These are phyloP conservation scores for Periphyllus acericola DNA, from an alignment of 2,888 invertebrate species.

Conservation along the genomic window DNA sequence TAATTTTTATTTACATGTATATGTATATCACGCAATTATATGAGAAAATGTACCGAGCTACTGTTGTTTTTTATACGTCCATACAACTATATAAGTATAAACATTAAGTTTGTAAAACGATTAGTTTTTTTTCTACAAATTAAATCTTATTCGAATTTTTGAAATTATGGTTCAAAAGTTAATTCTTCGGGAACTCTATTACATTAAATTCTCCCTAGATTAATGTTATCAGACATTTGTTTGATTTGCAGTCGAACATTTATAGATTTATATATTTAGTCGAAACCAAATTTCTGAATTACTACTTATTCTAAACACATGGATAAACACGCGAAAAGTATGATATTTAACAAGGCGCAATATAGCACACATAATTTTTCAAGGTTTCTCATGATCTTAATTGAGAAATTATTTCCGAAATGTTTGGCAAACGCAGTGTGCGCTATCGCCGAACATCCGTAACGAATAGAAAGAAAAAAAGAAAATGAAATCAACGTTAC, in stretches of 20 bases:
- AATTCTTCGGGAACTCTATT: not conserved
- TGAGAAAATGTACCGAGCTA: not conserved
- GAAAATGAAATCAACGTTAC: constrained; percentile 28
- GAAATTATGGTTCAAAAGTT: too few species aligned
- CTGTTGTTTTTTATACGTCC: too few species aligned
- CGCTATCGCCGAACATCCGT: constrained; percentile 9
- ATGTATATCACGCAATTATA: not conserved
- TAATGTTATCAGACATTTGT: not conserved
- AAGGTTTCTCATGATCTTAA: constrained; percentile 31
- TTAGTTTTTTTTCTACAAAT: too few species aligned
- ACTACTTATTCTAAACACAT: not conserved
- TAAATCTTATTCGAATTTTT: too few species aligned
- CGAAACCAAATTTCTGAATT: not conserved
- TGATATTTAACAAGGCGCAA: not conserved
- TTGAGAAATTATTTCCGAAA: constrained; percentile 27
- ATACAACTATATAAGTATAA: too few species aligned
- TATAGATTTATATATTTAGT: not conserved
- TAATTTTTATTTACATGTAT: too few species aligned
- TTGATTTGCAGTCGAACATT: not conserved
- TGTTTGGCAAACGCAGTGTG: constrained; percentile 10
- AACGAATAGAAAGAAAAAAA: constrained; percentile 18
- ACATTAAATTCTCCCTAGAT: not conserved
- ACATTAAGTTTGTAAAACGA: too few species aligned
- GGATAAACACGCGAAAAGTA: not conserved
- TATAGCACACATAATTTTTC: not conserved